Percentiles rank a stretch among this genome's conserved stretches.
phyloP scores from a whole-genome alignment of 2,797 vertebrate genomes.

The Channallabes apus region DNA sequence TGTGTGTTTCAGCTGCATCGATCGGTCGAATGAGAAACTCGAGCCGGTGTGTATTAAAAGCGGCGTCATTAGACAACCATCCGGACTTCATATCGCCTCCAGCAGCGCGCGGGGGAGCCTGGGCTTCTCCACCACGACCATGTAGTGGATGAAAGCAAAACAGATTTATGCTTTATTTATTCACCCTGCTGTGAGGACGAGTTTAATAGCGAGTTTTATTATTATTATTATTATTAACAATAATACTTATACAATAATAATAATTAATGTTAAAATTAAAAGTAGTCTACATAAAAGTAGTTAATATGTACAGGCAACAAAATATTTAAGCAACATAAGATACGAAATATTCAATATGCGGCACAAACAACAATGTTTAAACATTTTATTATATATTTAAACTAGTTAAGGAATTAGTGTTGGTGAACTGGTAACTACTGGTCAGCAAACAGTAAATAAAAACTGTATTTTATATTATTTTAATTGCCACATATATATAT shows the following conservation, averaged over 20 bases:
- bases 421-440: not conserved
- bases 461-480: not conserved
- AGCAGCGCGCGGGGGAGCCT: slow-evolving; percentile 27
- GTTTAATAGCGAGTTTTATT: not conserved
- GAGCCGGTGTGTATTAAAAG: slow-evolving; percentile 51
- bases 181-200: slow-evolving; percentile 7
- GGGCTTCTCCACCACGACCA: slow-evolving; percentile 31
- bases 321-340: not conserved
- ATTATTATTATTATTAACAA: not conserved
- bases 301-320: not conserved
- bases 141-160: slow-evolving; percentile 33
- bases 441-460: not conserved
- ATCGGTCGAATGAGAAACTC: slow-evolving; percentile 48
- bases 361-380: not conserved
- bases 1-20: slow-evolving; percentile 38
- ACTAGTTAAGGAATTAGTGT: no score
- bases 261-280: no score
- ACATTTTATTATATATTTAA: not conserved
- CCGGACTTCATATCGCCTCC: slow-evolving; percentile 31
- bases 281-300: not conserved
- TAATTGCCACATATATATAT: not conserved
- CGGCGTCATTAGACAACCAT: slow-evolving; percentile 35
- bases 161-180: slow-evolving; percentile 43
- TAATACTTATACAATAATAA: no score
- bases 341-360: not conserved